These are phyloP conservation scores for Drosophila yakuba DNA, from an alignment of 1,140 invertebrate genomes.

Conservation along the genomic window DNA sequence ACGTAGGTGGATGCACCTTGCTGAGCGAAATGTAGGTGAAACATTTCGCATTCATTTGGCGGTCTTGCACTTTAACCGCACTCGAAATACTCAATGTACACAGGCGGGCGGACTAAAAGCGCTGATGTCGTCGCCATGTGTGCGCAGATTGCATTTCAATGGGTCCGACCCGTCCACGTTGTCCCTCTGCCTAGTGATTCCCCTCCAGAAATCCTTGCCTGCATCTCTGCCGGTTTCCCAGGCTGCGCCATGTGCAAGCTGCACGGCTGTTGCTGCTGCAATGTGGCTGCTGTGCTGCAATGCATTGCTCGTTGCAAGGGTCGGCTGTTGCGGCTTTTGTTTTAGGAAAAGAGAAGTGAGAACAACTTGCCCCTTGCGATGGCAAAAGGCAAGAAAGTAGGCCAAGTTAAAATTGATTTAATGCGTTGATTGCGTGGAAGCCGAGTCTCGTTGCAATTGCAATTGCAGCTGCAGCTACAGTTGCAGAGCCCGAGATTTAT, in stretches of 20 bases:
- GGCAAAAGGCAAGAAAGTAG: conserved; percentile 60
- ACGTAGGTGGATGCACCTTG: conserved; percentile 5
- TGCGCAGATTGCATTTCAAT: conserved; percentile 65
- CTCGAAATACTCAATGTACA: conserved; percentile 16
- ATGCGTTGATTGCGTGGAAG: conserved; percentile 71
- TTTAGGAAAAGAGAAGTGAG: conserved; percentile 22
- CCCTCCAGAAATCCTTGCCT: conserved; percentile 23
- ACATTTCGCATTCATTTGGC: conserved; percentile 46
- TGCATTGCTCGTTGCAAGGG: conserved; percentile 52
- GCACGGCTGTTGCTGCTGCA: conserved; percentile 47
- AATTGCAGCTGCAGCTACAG: conserved; percentile 3
- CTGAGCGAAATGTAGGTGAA: conserved; percentile 48
- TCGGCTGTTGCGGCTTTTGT: conserved; percentile 36
- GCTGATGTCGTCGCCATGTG: conserved; percentile 47
- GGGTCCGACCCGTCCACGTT: conserved; percentile 12
- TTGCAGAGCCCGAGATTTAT: conserved; percentile 44
- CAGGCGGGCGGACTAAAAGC: conserved; percentile 39
- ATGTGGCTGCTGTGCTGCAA: conserved; percentile 18
- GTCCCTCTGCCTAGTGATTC: neutral
- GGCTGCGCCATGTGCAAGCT: conserved; percentile 58
- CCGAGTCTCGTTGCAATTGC: conserved; percentile 23
- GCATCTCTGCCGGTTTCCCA: conserved; percentile 24
- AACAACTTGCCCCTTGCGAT: conserved; percentile 29
- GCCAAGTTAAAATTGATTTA: conserved; percentile 84
- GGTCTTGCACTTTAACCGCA: conserved; percentile 47